These are phyloP conservation scores for Hecatera dysodea DNA, from an alignment of 2,888 invertebrate genomes.

Conservation along the genomic window DNA sequence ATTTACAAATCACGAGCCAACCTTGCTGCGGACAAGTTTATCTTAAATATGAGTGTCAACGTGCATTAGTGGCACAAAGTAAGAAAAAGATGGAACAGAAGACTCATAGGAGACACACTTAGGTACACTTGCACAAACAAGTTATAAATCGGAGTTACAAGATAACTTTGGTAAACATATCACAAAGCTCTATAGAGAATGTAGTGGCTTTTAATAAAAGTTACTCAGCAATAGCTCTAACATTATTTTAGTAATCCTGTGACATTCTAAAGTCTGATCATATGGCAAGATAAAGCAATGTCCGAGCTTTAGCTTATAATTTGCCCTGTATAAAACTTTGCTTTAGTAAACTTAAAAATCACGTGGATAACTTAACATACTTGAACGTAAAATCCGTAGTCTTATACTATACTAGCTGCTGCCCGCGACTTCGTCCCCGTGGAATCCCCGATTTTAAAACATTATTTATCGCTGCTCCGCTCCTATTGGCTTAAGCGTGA, in stretches of 20 bases:
- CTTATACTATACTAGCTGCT: too few species aligned
- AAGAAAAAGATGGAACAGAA: slow-evolving; percentile 14
- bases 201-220: background rate
- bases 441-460: too few species aligned
- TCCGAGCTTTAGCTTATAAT: background rate
- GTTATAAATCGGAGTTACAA: too few species aligned
- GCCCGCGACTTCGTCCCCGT: too few species aligned
- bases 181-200: too few species aligned
- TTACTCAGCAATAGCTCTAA: background rate
- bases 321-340: background rate
- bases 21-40: slow-evolving; percentile 59
- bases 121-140: too few species aligned
- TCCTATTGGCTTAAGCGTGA: too few species aligned
- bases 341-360: background rate
- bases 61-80: slow-evolving; percentile 36
- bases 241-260: background rate
- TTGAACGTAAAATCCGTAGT: background rate
- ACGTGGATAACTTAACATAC: background rate
- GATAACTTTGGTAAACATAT: too few species aligned
- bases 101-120: too few species aligned
- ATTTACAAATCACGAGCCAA: slow-evolving; percentile 58
- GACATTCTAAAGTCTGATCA: background rate
- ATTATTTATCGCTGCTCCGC: too few species aligned
- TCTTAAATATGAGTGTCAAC: slow-evolving; percentile 60
- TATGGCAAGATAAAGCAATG: background rate